Base-by-base conservation (phyloP, 2,888 invertebrate genomes). In the Amphiduros pacificus region DNA sequence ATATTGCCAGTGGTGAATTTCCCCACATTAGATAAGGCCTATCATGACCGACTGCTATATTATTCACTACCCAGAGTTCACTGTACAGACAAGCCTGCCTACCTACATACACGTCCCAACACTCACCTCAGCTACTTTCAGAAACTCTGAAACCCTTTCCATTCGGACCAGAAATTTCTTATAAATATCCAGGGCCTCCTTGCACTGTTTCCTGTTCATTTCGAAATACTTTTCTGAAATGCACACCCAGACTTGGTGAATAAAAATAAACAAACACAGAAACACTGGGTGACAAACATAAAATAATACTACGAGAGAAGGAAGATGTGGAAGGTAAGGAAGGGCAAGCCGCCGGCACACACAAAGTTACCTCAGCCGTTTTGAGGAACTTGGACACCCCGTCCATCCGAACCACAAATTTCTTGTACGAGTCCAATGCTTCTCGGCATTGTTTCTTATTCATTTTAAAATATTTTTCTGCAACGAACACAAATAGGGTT, bases 201-300 rank as follows among this genome's bases (percentile, higher is more conserved):
- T 90, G 79, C 94, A 94, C 82, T 97, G 94, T 85, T 99, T 99
- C 85, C 98, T 98, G 85, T 97, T 97, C 97, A 99, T 98, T 84
- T 97, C 96, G 84, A 99, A 99, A 86, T 94, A 99, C 85, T 99
- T 98, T 86, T 99, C 98, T 81, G 80, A 65, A 81, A 75, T 20
- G 44, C 44, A 44, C 44, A 44, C n/a, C n/a, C n/a, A n/a, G n/a
- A n/a, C n/a, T n/a, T n/a, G n/a, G n/a, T n/a, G n/a, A n/a, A n/a
- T n/a, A n/a, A n/a, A n/a, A n/a, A n/a, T n/a, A n/a, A n/a, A n/a
- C n/a, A n/a, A n/a, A n/a, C n/a, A n/a, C n/a, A n/a, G n/a, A n/a
- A n/a, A n/a, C n/a, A n/a, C n/a, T n/a, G n/a, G n/a, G n/a, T n/a
- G n/a, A n/a, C n/a, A n/a, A n/a, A n/a, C n/a, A n/a, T n/a, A n/a